Evolutionary conservation across 1,140 invertebrate genomes (phyloP), one percentile per base, ranked within the genome.

Genomic region (Drosophila seguyi): DNA sequence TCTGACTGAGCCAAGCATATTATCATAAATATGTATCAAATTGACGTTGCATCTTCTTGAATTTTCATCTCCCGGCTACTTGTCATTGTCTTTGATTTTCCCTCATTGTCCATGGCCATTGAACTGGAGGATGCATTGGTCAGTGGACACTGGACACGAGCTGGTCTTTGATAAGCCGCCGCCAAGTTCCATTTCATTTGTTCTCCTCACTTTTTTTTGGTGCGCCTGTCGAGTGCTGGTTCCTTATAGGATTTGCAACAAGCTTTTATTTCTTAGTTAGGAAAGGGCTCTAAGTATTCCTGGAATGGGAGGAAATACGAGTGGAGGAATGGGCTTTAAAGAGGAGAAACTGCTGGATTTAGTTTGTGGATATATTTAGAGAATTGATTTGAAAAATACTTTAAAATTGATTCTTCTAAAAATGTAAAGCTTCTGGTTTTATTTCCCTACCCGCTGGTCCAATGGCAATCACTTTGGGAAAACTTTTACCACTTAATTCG

Each of bases 1-100:
- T 73, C 59, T 61, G 67, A 77, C 58, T 48, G 82, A 75, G 61
- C 79, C 69, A 59, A 45, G 57, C 84, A 90, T 90, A 88, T 88
- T 88, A 90, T 88, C 84, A 88, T 88, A 88, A 88, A 88, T 88
- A 88, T 88, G 84, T 88, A 88, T 88, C 84, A 88, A 88, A 88
- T 88, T 88, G 84, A 88, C 85, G 84, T 90, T 90, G 85, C 84
- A 90, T 88, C 84, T 90, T 85, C 85, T 88, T 88, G 84, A 90
- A 88, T 88, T 88, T 88, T 88, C 84, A 88, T 88, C 85, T 90
- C 44, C 61, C 73, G 85, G 85, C 84, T 88, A 88, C 84, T 88
- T 88, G 84, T 88, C 84, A 90, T 88, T 88, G 84, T 88, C 84
- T 88, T 87, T 90, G 84, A 90, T 90, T 88, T 87, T 88, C 68